phyloP scores from a whole-genome alignment of 2,113 vertebrate genomes.

The Muntiacus reevesi region DNA sequence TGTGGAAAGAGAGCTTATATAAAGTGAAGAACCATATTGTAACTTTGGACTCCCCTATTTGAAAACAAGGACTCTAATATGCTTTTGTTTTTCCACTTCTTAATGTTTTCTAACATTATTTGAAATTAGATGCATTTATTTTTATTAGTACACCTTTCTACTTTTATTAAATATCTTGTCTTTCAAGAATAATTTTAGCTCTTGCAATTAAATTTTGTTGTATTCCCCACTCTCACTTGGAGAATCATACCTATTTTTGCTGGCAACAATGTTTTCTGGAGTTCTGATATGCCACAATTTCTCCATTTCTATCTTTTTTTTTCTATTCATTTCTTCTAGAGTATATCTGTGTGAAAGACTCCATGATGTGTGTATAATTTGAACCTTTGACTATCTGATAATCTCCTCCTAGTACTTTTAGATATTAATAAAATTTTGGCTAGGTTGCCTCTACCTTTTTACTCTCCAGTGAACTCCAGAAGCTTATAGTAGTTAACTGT shows the following conservation, averaged over 20 bases:
- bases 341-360: neutral
- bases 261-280: neutral
- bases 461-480: neutral
- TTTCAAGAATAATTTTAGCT: conserved; percentile 17
- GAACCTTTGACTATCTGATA: neutral
- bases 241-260: neutral
- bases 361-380: neutral
- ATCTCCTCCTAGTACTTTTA: neutral
- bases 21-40: neutral
- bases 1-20: neutral
- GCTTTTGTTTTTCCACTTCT: neutral
- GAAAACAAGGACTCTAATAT: neutral
- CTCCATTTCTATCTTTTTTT: neutral
- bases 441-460: neutral
- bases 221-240: neutral
- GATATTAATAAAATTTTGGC: neutral
- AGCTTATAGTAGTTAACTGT: neutral
- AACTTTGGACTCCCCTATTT: neutral
- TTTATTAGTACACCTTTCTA: neutral
- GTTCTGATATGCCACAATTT: neutral
- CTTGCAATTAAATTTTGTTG: neutral
- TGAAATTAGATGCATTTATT: neutral
- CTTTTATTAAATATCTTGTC: conserved; percentile 30
- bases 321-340: neutral
- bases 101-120: conserved; percentile 17